phyloP scores from a whole-genome alignment of 1,140 invertebrate species.

The Plutomurus gul region DNA sequence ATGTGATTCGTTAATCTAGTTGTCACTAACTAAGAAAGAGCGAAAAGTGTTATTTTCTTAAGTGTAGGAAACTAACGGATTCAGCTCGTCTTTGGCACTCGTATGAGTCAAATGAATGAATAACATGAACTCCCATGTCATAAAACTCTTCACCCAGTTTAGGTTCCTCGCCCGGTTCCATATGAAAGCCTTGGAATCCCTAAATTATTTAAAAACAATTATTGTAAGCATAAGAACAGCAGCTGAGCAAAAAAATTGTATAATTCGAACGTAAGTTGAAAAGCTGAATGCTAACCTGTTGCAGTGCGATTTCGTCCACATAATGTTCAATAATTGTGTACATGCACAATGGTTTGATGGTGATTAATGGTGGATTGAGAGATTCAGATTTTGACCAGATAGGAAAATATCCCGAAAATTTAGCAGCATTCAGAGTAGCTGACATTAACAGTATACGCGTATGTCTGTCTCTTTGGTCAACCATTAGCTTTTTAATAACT shows the following conservation, averaged over 20 bases:
- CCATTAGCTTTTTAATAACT: conserved; percentile 71
- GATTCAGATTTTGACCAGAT: conserved; percentile 43
- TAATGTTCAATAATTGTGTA: conserved; percentile 29
- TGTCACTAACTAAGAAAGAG: neutral
- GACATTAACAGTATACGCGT: conserved; percentile 66
- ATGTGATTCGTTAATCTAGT: neutral
- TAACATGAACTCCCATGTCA: conserved; percentile 63
- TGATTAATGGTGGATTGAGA: neutral
- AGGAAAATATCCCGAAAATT: conserved; percentile 66
- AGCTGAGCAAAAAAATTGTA: no score
- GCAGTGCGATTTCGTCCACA: conserved; percentile 18
- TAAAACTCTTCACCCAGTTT: conserved; percentile 54
- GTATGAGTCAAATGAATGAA: conserved; percentile 72
- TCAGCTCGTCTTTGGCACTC: conserved; percentile 59
- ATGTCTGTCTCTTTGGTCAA: conserved; percentile 33
- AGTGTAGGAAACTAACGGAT: neutral
- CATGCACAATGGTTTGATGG: neutral
- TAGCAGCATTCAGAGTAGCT: conserved; percentile 62
- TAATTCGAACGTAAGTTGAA: neutral
- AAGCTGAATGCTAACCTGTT: neutral
- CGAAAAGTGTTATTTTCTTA: neutral
- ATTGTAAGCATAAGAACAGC: no score
- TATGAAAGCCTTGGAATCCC: conserved; percentile 48
- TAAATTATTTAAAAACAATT: neutral
- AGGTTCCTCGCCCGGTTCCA: conserved; percentile 51